Evolutionary conservation across 2,113 vertebrate genomes (phyloP).

Genomic region (Ceratotherium simum): DNA sequence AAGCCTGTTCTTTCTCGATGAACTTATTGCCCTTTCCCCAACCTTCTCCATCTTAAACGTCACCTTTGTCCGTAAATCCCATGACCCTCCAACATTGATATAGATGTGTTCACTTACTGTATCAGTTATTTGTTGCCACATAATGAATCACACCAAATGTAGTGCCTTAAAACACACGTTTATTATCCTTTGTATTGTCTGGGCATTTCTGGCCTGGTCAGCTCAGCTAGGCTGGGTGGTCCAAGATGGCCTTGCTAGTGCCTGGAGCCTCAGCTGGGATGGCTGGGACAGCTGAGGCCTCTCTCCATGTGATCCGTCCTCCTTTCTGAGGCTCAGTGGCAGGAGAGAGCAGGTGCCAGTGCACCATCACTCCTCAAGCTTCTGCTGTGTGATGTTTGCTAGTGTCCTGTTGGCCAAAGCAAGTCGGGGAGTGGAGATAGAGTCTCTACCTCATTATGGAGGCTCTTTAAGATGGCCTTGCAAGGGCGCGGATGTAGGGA

Average conservation of each 20-base stretch:
- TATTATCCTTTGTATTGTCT: background rate
- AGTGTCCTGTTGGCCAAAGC: background rate
- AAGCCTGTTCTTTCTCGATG: background rate
- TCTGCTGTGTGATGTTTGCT: background rate
- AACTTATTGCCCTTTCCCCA: too few species aligned
- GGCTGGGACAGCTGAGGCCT: background rate
- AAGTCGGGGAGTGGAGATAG: rapidly evolving
- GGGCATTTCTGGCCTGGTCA: background rate
- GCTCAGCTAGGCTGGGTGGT: background rate
- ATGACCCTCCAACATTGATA: background rate
- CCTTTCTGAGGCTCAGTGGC: background rate
- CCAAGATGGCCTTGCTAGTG: background rate
- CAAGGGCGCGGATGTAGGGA: rapidly evolving
- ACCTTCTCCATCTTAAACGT: background rate
- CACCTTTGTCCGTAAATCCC: rapidly evolving
- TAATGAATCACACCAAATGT: background rate
- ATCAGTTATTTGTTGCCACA: rapidly evolving
- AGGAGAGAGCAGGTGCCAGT: background rate
- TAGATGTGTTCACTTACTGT: background rate
- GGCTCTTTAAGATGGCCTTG: background rate
- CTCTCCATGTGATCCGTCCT: rapidly evolving
- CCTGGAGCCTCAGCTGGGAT: background rate
- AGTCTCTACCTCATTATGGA: rapidly evolving
- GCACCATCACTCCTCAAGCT: background rate
- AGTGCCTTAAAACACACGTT: background rate